Evolutionary conservation across 2,113 vertebrate species (phyloP).

Genomic region (Camelus dromedarius): DNA sequence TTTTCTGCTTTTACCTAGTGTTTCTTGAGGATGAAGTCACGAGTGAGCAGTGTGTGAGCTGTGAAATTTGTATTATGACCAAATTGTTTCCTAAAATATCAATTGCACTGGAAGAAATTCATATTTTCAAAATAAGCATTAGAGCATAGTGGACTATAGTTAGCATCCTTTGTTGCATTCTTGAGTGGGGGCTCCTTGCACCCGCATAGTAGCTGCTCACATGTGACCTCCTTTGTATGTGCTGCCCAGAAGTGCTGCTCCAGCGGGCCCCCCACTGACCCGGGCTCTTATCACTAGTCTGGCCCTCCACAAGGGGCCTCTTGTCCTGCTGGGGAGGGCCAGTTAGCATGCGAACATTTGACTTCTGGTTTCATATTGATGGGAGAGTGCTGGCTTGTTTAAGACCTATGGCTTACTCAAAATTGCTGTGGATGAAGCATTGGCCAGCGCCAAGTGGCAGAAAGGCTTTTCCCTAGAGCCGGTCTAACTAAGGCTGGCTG

Average conservation of each 20-base stretch:
- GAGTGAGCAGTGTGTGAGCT: background rate
- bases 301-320: background rate
- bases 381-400: slow-evolving; percentile 6
- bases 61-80: slow-evolving; percentile 51
- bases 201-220: background rate
- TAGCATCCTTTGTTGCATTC: slow-evolving; percentile 21
- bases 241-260: background rate
- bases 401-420: slow-evolving; percentile 30
- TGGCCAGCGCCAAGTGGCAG: background rate
- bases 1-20: slow-evolving; percentile 39
- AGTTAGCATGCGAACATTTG: background rate
- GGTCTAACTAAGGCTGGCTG: background rate
- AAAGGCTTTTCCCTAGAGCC: background rate
- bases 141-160: slow-evolving; percentile 14
- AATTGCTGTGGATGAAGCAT: slow-evolving; percentile 23
- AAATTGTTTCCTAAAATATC: slow-evolving; percentile 39
- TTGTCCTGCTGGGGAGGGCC: background rate
- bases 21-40: slow-evolving; percentile 1
- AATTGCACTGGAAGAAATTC: background rate
- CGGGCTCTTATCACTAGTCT: background rate
- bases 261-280: background rate
- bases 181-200: slow-evolving; percentile 16
- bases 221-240: background rate
- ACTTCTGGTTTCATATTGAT: background rate
- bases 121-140: slow-evolving; percentile 56